These are phyloP conservation scores for Thryonomys swinderianus DNA, from an alignment of 2,113 vertebrate species.

Conservation along the genomic window DNA sequence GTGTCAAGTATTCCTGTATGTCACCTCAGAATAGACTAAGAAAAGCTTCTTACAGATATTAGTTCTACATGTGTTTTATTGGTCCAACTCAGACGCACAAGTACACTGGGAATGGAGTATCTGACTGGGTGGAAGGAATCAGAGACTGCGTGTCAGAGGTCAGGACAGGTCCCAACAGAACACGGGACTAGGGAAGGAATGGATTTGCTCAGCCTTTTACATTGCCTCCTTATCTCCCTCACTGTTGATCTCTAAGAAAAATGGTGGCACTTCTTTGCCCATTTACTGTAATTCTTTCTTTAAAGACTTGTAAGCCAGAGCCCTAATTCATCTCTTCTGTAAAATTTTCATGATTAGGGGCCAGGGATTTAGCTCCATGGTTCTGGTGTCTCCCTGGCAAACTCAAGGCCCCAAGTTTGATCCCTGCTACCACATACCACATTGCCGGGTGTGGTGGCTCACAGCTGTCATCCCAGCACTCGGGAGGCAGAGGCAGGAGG, in stretches of 20 bases:
- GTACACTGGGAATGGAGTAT: neutral
- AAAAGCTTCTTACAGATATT: neutral
- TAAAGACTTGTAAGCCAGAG: neutral
- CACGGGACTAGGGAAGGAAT: neutral
- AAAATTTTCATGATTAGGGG: neutral
- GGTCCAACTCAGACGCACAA: neutral
- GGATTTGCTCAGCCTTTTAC: neutral
- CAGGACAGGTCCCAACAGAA: neutral
- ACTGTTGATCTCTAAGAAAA: neutral
- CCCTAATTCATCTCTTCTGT: neutral
- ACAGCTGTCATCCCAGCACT: too few species aligned
- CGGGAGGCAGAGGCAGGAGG: too few species aligned
- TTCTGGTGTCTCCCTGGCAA: too few species aligned
- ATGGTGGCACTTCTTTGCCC: constrained; percentile 13
- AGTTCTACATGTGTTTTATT: neutral
- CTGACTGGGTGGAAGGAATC: neutral
- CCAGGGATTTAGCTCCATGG: too few species aligned
- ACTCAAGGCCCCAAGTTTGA: too few species aligned
- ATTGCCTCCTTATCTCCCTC: neutral
- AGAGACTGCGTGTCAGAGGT: neutral
- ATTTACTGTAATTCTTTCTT: neutral
- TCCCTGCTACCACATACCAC: too few species aligned
- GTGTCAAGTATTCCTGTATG: neutral
- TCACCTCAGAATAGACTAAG: neutral
- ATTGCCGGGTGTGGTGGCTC: too few species aligned